phyloP scores from a whole-genome alignment of 1,140 invertebrate species.

The Solenopsis fugax region DNA sequence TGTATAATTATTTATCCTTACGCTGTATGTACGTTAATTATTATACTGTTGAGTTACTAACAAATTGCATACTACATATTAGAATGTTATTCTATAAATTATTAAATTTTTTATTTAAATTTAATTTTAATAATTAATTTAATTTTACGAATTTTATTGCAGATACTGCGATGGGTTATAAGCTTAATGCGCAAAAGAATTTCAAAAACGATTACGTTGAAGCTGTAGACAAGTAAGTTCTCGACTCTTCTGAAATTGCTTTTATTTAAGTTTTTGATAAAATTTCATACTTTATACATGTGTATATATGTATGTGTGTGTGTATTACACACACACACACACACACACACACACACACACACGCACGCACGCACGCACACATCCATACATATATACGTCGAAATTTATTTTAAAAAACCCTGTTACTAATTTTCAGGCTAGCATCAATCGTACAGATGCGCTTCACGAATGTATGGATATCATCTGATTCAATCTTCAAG shows the following conservation, averaged over 20 bases:
- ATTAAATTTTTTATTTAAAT: conserved; percentile 4
- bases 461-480: conserved; percentile 88
- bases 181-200: conserved; percentile 89
- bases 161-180: conserved; percentile 91
- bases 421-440: conserved; percentile 76
- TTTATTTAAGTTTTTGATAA: background rate
- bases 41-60: too few species aligned
- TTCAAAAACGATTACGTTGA: conserved; percentile 88
- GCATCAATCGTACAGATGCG: conserved; percentile 84
- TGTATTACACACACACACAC: too few species aligned
- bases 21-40: too few species aligned
- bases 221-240: conserved; percentile 87
- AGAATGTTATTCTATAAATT: background rate
- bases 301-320: too few species aligned
- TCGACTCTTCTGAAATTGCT: background rate
- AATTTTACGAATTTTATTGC: conserved; percentile 42
- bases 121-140: background rate
- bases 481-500: conserved; percentile 87
- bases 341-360: too few species aligned
- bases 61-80: background rate
- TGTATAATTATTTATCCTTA: too few species aligned
- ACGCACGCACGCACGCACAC: too few species aligned
- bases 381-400: too few species aligned
- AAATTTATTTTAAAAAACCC: background rate
- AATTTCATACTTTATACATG: background rate